Conservation (phyloP, 2,888 invertebrate species). For the Carterocephalus palaemon region DNA sequence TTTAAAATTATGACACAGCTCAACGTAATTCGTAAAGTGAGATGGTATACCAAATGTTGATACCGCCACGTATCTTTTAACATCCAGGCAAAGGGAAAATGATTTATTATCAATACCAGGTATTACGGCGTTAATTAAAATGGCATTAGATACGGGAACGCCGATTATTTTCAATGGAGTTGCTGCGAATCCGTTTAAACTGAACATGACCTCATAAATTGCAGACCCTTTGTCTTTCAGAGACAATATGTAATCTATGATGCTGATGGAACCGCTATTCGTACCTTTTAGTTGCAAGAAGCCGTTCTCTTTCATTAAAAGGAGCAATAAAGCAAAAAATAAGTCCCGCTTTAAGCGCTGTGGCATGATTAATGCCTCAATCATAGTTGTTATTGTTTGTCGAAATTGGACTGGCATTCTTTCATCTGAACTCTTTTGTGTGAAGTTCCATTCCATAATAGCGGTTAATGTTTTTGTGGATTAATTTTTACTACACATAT, state of each 20-base stretch:
- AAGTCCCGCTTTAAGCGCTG: conserved; percentile 47
- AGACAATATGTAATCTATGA: conserved; percentile 38
- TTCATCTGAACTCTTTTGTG: conserved; percentile 35
- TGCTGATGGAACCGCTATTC: conserved; percentile 3
- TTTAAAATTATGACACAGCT: conserved; percentile 35
- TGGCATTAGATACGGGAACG: conserved; percentile 35
- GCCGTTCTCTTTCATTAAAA: conserved; percentile 48
- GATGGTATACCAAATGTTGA: conserved; percentile 38
- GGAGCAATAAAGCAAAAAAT: conserved; percentile 45
- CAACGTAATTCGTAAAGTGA: conserved; percentile 33
- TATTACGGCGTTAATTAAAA: conserved; percentile 41
- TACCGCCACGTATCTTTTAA: conserved; percentile 32
- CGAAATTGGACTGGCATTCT: conserved; percentile 39
- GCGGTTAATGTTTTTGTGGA: conserved; percentile 12
- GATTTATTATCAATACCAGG: conserved; percentile 34
- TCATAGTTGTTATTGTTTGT: conserved; percentile 41
- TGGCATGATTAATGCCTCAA: conserved; percentile 49
- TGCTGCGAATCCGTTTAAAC: conserved; percentile 36
- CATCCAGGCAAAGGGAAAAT: conserved; percentile 40
- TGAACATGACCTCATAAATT: conserved; percentile 35
- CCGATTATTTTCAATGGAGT: conserved; percentile 39
- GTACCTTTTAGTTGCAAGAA: conserved; percentile 30
- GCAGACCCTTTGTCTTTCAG: conserved; percentile 22
- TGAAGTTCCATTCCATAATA: conserved; percentile 38
- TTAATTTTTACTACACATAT: conserved; percentile 3